Base-by-base conservation (phyloP, 2,113 vertebrate species). In the Xiphophorus maculatus region DNA sequence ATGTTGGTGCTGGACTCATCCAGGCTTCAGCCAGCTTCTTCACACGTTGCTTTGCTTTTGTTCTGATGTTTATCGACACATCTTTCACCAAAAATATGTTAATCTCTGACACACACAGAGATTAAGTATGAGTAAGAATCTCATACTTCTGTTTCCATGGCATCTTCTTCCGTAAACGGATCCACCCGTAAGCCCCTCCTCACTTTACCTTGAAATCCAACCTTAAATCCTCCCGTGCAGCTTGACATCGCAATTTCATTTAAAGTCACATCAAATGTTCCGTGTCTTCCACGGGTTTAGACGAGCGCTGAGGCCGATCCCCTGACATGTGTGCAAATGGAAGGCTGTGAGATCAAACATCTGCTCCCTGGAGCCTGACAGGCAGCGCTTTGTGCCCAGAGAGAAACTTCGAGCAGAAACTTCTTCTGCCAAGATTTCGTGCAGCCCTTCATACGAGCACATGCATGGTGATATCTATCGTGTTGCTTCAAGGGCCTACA, bases 381-480 rank as follows among this genome's bases (percentile, higher is more conserved):
- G 35, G n/a, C 44, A 35, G 28, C 29, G 69, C 65, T 76, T 30
- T 51, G 7, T 64, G 13, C 71, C 25, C 7, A 75, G 14, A 61
- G 19, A 76, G n/a, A 77, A 76, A 71, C 32, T 14, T 63, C 2
- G 11, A 32, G 19, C 40, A 69, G 25, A 14, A 72, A 30, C 12
- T 14, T 33, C 14, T 71, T 61, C 44, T 44, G 40, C 7, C 33
- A 74, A 25, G 14, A 30, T 54, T 51, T 12, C 54, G 35, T 48
- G 27, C n/a, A 69, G 48, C 15, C 81, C 44, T 74, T 68, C 27
- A 32, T 60, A 60, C 63, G 62, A 76, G 64, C 33, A 67, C 25
- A 62, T 73, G 42, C 63, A 74, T 65, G 64, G 69, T 74, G 77
- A 83, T 44, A 61, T 58, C 40, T 44, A 19, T 67, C 28, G 68